A percentile compares a stretch with the other conserved stretches of the same genome.
Conservation (phyloP, 2,888 invertebrate species). For the Timema podura region DNA sequence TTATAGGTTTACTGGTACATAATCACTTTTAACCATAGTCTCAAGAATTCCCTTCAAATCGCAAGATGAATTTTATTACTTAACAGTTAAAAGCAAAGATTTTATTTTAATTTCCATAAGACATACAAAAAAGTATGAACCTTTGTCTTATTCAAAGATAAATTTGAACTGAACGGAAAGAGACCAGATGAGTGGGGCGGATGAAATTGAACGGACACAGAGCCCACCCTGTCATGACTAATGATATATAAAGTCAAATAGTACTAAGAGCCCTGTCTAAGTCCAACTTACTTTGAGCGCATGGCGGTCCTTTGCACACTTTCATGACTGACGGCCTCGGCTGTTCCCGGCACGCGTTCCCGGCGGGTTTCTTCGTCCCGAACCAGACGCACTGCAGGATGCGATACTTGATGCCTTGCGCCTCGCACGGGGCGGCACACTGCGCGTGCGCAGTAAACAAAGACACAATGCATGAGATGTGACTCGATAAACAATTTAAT, state of each 20-base stretch:
- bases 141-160: no score
- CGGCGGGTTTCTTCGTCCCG: conserved; percentile 76
- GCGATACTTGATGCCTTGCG: conserved; percentile 80
- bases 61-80: no score
- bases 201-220: conserved; percentile 18
- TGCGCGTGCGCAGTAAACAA: conserved; percentile 42
- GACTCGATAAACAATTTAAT: not conserved
- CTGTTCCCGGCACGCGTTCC: conserved; percentile 75
- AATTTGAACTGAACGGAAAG: no score
- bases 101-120: no score
- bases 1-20: no score
- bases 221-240: not conserved
- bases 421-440: conserved; percentile 83
- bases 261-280: no score
- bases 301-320: conserved; percentile 67
- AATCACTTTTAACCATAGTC: no score
- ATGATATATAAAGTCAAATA: no score
- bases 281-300: conserved; percentile 52
- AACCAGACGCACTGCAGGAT: conserved; percentile 92
- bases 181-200: no score
- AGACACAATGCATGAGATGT: not conserved
- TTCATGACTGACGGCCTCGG: conserved; percentile 73
- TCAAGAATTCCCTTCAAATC: no score
- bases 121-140: no score
- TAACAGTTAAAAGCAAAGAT: no score